Evolutionary conservation across 2,797 vertebrate species (phyloP).

Genomic region (Alfaro cultratus): DNA sequence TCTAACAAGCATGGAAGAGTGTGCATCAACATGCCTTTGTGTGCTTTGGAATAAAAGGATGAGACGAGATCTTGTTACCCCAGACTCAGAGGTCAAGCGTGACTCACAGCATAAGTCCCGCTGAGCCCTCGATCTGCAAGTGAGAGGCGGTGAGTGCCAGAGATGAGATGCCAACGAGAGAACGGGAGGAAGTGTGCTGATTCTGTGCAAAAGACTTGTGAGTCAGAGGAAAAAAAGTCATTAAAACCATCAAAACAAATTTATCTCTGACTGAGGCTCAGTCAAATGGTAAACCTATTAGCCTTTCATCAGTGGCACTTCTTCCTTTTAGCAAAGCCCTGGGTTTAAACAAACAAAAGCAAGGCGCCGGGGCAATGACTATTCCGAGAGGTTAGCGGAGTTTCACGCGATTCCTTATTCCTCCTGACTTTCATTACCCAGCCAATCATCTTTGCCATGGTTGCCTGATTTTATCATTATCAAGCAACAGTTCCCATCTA

Average conservation of each 20-base stretch:
- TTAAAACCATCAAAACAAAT: constrained; percentile 21
- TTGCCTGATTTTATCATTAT: constrained; percentile 75
- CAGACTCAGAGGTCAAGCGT: constrained; percentile 60
- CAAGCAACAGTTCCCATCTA: constrained; percentile 62
- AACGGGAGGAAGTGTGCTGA: constrained; percentile 21
- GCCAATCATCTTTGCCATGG: constrained; percentile 71
- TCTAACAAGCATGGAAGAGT: background rate
- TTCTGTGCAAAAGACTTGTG: background rate
- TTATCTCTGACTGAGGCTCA: constrained; percentile 33
- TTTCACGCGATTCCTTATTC: constrained; percentile 63
- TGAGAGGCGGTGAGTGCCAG: constrained; percentile 43
- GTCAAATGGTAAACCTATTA: constrained; percentile 21
- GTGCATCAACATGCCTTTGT: constrained; percentile 7
- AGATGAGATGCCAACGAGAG: constrained; percentile 52
- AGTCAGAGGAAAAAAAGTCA: background rate
- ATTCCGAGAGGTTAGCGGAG: constrained; percentile 44
- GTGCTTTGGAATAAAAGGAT: constrained; percentile 10
- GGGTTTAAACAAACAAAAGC: constrained; percentile 48
- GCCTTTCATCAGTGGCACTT: constrained; percentile 30
- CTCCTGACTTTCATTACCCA: constrained; percentile 69
- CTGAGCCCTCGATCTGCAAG: constrained; percentile 50
- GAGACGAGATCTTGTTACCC: constrained; percentile 52
- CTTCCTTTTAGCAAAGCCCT: constrained; percentile 32
- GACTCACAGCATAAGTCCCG: constrained; percentile 62
- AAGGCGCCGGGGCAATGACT: constrained; percentile 24